Percentiles rank a stretch among this genome's conserved stretches.
phyloP scores from a whole-genome alignment of 1,140 invertebrate species.

The Zaprionus capensis region DNA sequence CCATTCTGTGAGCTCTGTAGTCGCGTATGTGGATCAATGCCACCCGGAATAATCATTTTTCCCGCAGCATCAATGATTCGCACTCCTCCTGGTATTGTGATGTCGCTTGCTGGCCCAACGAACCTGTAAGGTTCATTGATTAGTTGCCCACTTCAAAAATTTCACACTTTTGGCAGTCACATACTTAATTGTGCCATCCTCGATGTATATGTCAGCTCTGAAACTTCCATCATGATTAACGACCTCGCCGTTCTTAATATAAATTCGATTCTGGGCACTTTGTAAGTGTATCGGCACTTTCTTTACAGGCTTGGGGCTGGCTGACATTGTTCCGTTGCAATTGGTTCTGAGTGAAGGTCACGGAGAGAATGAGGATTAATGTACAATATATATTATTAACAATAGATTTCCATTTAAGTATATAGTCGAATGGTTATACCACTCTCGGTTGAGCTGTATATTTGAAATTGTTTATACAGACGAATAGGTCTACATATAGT shows the following conservation, averaged over 20 bases:
- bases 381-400: background rate
- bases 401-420: background rate
- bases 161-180: background rate
- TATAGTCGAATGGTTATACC: too few relatives aligned
- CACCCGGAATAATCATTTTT: slow-evolving; percentile 93
- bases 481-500: too few relatives aligned
- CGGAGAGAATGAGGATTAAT: background rate
- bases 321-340: slow-evolving; percentile 56
- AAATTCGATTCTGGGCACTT: slow-evolving; percentile 95
- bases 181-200: slow-evolving; percentile 83
- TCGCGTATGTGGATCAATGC: slow-evolving; percentile 96
- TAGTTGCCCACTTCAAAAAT: background rate
- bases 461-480: too few relatives aligned
- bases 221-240: slow-evolving; percentile 96
- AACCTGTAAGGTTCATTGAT: slow-evolving; percentile 8
- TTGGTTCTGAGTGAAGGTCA: slow-evolving; percentile 5
- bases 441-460: too few relatives aligned
- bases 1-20: slow-evolving; percentile 95
- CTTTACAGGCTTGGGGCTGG: slow-evolving; percentile 89
- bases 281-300: slow-evolving; percentile 97
- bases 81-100: slow-evolving; percentile 92
- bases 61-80: slow-evolving; percentile 92
- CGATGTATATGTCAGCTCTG: slow-evolving; percentile 90
- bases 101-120: slow-evolving; percentile 86
- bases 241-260: slow-evolving; percentile 97